Evolutionary conservation across 2,113 vertebrate species (phyloP).

Genomic region (Pteruthius melanotis): DNA sequence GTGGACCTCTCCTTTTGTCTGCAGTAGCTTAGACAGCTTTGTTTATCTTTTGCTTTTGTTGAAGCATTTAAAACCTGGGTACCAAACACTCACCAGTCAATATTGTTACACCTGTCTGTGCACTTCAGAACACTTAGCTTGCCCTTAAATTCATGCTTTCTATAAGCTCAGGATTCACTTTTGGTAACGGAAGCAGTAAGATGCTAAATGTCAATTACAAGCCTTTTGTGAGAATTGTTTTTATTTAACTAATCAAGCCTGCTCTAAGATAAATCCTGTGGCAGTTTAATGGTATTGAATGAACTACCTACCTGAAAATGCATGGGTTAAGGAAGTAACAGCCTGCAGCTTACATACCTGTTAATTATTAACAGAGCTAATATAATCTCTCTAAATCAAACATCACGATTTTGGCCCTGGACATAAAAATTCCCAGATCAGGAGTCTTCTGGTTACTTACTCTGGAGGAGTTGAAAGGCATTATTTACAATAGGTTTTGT

Average conservation of each 20-base stretch:
- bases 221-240: neutral
- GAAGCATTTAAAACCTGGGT: neutral
- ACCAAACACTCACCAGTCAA: neutral
- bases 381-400: neutral
- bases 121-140: neutral
- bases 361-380: constrained; percentile 29
- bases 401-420: neutral
- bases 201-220: neutral
- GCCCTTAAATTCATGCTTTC: neutral
- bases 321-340: neutral
- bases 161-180: neutral
- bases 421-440: neutral
- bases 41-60: neutral
- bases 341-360: neutral
- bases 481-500: neutral
- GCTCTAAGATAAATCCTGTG: neutral
- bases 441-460: neutral
- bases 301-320: neutral
- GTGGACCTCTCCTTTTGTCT: neutral
- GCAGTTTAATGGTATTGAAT: neutral
- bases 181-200: neutral
- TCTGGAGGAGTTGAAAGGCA: neutral
- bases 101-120: neutral
- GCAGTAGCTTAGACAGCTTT: neutral
- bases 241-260: neutral